Evolutionary conservation across 1,140 invertebrate genomes (phyloP), one percentile per base, ranked within the genome.

Genomic region (Aphelenchoides avenae): DNA sequence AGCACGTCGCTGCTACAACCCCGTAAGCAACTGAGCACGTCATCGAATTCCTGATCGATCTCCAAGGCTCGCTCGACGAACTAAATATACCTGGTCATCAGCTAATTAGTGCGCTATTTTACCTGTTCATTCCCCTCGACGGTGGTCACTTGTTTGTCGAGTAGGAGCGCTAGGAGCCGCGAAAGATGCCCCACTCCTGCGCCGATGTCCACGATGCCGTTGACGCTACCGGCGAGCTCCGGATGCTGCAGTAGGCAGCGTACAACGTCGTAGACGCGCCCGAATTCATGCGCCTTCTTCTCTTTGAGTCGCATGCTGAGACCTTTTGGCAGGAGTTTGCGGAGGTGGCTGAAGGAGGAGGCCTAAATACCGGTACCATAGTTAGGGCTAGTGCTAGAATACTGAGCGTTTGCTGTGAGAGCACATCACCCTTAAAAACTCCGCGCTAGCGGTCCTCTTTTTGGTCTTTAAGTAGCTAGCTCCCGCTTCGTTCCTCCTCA

Each of bases 151-250:
- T 43, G 7, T 30, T 53, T 15, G 2, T 64, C 42, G 15, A 60
- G 39, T 7, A 22, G 9, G n/a, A 64, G 13, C 5, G 59, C 39
- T 3, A 70, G 24, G 13, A 68, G 44, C 22, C 68, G 39, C 2
- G 68, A 71, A 13, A 70, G 34, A 49, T 70, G 68, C 0, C 68
- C 68, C 18, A 70, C 15, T 26, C 68, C 68, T 15, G 68, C 68
- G 7, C 68, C 68, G 22, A 71, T 30, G 50, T 70, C 68, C 7
- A 70, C 60, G 13, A 68, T 20, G 31, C 47, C 57, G 30, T 60
- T 52, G 24, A 68, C 27, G n/a, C 41, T 58, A 27, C 26, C 26
- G 29, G 22, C 5, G 26, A 27, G 11, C 30, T 18, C 20, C 5
- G 15, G 13, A 40, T 11, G 11, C 30, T 22, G 15, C n/a, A 33